A percentile compares a stretch with the other conserved stretches of the same genome.
Evolutionary conservation across 2,113 vertebrate genomes (phyloP).

Genomic region (Zosterops pallidus): DNA sequence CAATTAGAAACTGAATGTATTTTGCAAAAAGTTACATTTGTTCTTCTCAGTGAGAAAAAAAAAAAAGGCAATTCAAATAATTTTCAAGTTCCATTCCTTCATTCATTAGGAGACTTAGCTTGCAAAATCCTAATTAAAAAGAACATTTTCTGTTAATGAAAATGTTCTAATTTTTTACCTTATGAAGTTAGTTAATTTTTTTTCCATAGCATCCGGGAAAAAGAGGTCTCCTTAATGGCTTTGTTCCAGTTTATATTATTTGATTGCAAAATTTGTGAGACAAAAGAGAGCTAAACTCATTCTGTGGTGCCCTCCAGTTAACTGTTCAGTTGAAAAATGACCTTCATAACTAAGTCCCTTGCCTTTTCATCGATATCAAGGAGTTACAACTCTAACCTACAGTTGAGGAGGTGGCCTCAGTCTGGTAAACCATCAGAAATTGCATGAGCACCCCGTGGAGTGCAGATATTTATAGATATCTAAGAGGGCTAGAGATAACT

Average conservation of each 20-base stretch:
- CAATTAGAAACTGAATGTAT: constrained; percentile 18
- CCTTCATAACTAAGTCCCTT: constrained; percentile 78
- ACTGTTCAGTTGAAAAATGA: constrained; percentile 82
- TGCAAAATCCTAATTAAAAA: constrained; percentile 78
- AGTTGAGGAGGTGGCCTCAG: constrained; percentile 66
- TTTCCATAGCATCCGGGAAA: constrained; percentile 60
- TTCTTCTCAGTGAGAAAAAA: constrained; percentile 47
- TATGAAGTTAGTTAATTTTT: constrained; percentile 69
- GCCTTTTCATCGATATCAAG: constrained; percentile 68
- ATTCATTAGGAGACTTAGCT: constrained; percentile 74
- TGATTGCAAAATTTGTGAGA: constrained; percentile 72
- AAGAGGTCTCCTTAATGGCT: constrained; percentile 62
- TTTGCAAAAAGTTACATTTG: constrained; percentile 26
- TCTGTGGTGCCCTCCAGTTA: constrained; percentile 74
- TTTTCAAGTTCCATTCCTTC: constrained; percentile 44
- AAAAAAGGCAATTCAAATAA: constrained; percentile 64
- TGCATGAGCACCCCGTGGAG: constrained; percentile 60
- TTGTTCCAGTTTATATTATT: constrained; percentile 74
- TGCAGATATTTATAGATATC: constrained; percentile 69
- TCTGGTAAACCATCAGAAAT: constrained; percentile 69
- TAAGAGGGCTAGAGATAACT: constrained; percentile 53
- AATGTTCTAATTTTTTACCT: constrained; percentile 71
- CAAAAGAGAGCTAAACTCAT: constrained; percentile 68
- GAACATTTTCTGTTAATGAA: constrained; percentile 74
- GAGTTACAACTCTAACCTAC: constrained; percentile 68